Base-by-base conservation (phyloP, 1,140 invertebrate species). In the Oryzaephilus surinamensis region DNA sequence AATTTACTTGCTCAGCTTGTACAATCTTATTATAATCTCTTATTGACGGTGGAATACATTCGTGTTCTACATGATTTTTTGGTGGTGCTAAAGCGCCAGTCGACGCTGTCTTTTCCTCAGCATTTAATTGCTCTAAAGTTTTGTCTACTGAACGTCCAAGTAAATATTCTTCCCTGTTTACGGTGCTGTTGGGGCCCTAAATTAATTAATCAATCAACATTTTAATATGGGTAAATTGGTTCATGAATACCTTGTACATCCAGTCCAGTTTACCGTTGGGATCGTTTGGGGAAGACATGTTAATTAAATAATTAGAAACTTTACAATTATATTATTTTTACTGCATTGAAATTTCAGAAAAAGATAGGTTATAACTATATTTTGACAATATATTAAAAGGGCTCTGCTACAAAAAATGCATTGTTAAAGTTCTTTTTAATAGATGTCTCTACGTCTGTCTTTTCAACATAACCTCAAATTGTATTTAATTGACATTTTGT, bases 91-190 rank as follows among this genome's bases (percentile, higher is more conserved):
- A 54, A 3, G 66, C 17, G 51, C 51, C 0, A 42, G 50, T 34
- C 50, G 72, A 66, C 14, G 64, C 61, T 26, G 69, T 61, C 62
- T 75, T 70, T 48, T 84, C 75, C 19, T 70, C 62, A 41, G 71
- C 66, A 43, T 74, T 67, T 12, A 79, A 46, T 41, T 77, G 67
- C 43, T 89, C 84, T 64, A 88, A 79, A 27, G 76, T 74, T 64
- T 88, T 92, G 54, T 95, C 91, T 41, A 97, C 78, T 35, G 76
- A 66, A 52, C 84, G 79, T 1, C 92, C 91, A n/a, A 88, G 64
- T 2, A 97, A 67, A 69, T 94, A 97, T 41, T 94, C 88, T 59
- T 97, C 90, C 20, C 79, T 64, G 45, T 92, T 80, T 4, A 84
- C 70, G 38, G 70, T 62, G 50, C 79, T 76, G 49, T 79, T 77